These are phyloP conservation scores for Lepidonotus clava DNA, from an alignment of 2,888 invertebrate genomes.

Conservation along the genomic window DNA sequence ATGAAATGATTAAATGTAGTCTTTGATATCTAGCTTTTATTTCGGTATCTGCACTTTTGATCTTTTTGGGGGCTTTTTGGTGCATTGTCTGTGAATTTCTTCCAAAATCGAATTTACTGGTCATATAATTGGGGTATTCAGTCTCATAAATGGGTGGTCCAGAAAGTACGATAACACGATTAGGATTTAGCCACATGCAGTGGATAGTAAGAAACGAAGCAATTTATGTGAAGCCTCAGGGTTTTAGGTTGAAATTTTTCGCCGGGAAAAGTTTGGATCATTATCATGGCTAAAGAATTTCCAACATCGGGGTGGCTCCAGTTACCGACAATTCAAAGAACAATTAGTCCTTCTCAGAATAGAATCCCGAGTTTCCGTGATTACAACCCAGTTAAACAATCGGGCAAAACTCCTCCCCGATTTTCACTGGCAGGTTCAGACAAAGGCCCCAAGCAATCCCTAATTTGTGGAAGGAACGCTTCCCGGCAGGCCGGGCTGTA, in stretches of 20 bases:
- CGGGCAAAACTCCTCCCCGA: background rate
- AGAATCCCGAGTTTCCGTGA: background rate
- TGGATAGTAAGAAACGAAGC: background rate
- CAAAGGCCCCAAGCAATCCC: background rate
- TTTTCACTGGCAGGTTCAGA: background rate
- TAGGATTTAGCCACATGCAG: background rate
- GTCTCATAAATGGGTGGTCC: background rate
- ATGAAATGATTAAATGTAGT: no score
- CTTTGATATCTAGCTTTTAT: no score
- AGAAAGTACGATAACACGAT: slow-evolving; percentile 5
- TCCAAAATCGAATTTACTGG: background rate
- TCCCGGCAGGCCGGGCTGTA: background rate
- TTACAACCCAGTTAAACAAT: background rate
- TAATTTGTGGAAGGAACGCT: background rate
- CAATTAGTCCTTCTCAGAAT: background rate
- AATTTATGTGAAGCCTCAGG: background rate
- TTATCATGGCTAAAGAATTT: background rate
- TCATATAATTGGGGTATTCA: background rate
- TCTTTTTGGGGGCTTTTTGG: background rate
- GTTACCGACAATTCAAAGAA: slow-evolving; percentile 9
- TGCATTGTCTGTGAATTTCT: background rate
- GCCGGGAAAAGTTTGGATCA: slow-evolving; percentile 10
- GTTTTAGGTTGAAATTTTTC: background rate
- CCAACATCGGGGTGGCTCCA: background rate
- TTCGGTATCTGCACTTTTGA: no score